Conservation (phyloP, 2,113 vertebrate genomes). For the Eurypyga helias region DNA sequence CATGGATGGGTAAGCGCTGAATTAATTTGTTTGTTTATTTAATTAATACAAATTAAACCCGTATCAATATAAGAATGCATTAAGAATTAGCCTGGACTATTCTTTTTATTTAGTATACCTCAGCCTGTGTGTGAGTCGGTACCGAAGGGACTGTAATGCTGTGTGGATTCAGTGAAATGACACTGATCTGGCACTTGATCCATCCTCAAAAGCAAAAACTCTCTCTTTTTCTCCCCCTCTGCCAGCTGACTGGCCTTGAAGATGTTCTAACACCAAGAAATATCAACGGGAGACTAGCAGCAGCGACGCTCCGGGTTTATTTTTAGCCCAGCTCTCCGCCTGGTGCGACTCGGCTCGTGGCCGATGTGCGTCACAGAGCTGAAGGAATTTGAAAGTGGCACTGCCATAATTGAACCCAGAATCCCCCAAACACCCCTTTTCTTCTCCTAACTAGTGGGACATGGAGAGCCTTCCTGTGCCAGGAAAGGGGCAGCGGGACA, state of each 20-base stretch:
- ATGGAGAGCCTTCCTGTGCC: not conserved
- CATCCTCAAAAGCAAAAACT: not conserved
- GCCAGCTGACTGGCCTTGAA: not conserved
- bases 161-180: not conserved
- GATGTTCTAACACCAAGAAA: not conserved
- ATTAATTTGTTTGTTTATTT: not conserved
- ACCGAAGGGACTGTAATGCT: not conserved
- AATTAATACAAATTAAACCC: slow-evolving; percentile 4
- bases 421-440: not conserved
- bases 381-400: not conserved
- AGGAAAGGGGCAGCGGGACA: not conserved
- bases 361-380: not conserved
- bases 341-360: not conserved
- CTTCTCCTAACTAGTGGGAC: not conserved
- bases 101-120: not conserved
- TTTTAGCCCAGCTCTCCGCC: not conserved
- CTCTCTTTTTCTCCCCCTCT: rapidly evolving
- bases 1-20: not conserved
- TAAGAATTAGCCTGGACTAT: not conserved
- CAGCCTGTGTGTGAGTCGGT: not conserved
- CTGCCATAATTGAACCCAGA: not conserved
- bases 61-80: slow-evolving; percentile 1
- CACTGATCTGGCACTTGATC: not conserved
- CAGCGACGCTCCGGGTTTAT: not conserved
- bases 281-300: not conserved